phyloP scores from a whole-genome alignment of 2,888 invertebrate genomes.

The Cyaniris semiargus region DNA sequence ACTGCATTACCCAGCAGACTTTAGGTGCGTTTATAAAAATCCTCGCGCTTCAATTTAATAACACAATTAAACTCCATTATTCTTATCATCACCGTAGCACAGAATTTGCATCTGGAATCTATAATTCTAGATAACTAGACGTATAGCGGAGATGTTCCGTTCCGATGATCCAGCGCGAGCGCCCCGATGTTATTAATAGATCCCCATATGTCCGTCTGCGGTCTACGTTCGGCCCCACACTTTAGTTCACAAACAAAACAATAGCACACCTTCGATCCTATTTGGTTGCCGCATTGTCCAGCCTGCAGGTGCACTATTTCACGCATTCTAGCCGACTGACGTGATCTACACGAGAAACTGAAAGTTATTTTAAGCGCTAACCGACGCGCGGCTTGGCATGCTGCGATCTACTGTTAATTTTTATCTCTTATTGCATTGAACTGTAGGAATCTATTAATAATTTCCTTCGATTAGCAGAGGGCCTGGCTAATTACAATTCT shows the following conservation, averaged over 20 bases:
- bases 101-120: slow-evolving; percentile 15
- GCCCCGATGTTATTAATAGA: slow-evolving; percentile 44
- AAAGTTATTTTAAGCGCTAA: slow-evolving; percentile 47
- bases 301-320: slow-evolving; percentile 96
- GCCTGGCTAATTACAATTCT: background rate
- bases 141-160: slow-evolving; percentile 16
- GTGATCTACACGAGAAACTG: slow-evolving; percentile 47
- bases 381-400: slow-evolving; percentile 44
- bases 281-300: slow-evolving; percentile 95
- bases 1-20: no score
- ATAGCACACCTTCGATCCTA: slow-evolving; percentile 89
- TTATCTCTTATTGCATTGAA: slow-evolving; percentile 26
- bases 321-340: slow-evolving; percentile 83
- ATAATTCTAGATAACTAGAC: background rate
- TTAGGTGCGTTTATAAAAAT: no score
- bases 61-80: background rate
- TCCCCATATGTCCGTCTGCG: slow-evolving; percentile 38
- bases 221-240: slow-evolving; percentile 31
- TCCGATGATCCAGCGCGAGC: slow-evolving; percentile 39
- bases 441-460: slow-evolving; percentile 19
- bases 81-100: background rate
- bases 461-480: background rate
- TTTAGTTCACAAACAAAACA: slow-evolving; percentile 40
- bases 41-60: no score
- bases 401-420: slow-evolving; percentile 31